Evolutionary conservation across 2,888 invertebrate species (phyloP), one percentile per base, ranked within the genome.

Genomic region (Amphipoea lucens): DNA sequence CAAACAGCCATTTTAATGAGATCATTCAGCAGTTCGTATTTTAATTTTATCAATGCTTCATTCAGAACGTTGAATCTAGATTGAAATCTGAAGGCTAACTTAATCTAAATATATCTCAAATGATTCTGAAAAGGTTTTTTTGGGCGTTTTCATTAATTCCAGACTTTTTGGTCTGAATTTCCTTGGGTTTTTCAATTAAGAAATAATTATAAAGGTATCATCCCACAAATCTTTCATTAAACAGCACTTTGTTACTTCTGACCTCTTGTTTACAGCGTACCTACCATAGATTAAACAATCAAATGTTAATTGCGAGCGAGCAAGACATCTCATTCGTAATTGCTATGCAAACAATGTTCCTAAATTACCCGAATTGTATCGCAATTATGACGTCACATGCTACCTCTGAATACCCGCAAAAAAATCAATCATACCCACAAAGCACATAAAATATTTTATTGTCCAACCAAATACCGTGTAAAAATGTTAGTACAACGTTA

Each of bases 381-480:
- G 69, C 74, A 78, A 86, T 86, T 79, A 83, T 67, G 69, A 51
- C 76, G 66, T 85, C 79, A 87, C 69, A 81, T 40, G 67, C 23
- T 48, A 62, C 17, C 51, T 29, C 42, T 48, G 17, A 57, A 69
- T 14, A 76, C 69, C 11, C 76, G 48, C 80, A 83, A 84, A 85
- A 63, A 86, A 83, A 85, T 83, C 84, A 89, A 87, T 87, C 81
- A 80, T 76, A 79, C 72, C 84, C 72, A 45, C 77, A 83, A 82
- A 82, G 75, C 74, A 86, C 81, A 85, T 88, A 87, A 90, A 88
- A 88, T 82, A 85, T 85, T 90, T 88, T 92, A 91, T 88, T 89
- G 86, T 84, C 73, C 76, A 76, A 88, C 83, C 89, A 84, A 90
- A 89, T 88, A 87, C 86, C 88, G 81, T 79, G 82, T 85, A 87